phyloP scores from a whole-genome alignment of 2,113 vertebrate genomes.

The Eulemur macaco region DNA sequence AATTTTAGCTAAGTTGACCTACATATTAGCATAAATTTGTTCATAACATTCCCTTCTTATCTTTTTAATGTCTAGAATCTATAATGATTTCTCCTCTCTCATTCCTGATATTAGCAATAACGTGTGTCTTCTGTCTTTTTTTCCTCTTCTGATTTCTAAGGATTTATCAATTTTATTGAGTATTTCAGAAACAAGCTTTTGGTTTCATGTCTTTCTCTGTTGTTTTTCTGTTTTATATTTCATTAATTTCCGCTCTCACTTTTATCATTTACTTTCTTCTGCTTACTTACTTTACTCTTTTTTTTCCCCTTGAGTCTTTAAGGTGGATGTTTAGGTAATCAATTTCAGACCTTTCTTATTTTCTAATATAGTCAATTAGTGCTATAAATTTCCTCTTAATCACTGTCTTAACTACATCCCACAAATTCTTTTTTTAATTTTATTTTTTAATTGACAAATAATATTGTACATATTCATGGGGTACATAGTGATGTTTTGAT shows the following conservation, averaged over 20 bases:
- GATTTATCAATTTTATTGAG: neutral
- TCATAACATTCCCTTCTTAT: neutral
- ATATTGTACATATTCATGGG: too few species aligned
- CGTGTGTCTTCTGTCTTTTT: neutral
- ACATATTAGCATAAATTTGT: neutral
- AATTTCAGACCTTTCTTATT: neutral
- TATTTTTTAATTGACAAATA: too few species aligned
- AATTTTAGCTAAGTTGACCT: neutral
- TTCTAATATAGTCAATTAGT: neutral
- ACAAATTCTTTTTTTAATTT: neutral
- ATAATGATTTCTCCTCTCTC: too few species aligned
- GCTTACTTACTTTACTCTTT: neutral
- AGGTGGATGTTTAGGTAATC: neutral
- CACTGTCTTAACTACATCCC: neutral
- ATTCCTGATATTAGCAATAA: neutral
- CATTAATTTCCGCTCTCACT: neutral
- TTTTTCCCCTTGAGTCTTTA: neutral
- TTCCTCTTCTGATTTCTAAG: neutral
- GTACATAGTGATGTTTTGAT: too few species aligned
- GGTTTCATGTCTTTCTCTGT: neutral
- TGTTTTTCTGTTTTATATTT: neutral
- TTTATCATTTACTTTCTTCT: neutral
- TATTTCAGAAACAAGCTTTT: neutral
- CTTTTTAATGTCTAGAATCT: too few species aligned
- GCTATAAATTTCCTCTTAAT: neutral